phyloP scores from a whole-genome alignment of 2,797 vertebrate species.

The Glossophaga mutica region DNA sequence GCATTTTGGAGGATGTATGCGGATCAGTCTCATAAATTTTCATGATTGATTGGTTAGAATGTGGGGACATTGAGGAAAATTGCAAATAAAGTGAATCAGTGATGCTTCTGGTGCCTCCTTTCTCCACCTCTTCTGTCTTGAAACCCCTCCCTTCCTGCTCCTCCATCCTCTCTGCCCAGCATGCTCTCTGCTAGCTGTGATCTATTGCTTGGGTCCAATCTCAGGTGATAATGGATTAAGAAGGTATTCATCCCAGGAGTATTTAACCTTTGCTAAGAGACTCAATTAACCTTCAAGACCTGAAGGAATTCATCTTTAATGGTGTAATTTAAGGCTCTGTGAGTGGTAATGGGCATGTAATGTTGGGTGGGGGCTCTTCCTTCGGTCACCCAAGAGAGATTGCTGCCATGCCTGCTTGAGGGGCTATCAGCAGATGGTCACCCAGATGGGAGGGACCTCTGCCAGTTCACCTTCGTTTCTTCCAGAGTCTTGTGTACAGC shows the following conservation, averaged over 20 bases:
- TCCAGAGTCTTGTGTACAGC: neutral
- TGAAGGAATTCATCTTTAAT: slow-evolving; percentile 43
- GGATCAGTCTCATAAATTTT: neutral
- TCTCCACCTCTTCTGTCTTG: neutral
- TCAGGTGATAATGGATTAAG: slow-evolving; percentile 46
- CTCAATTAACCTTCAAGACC: slow-evolving; percentile 54
- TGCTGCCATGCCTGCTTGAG: neutral
- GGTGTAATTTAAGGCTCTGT: slow-evolving; percentile 37
- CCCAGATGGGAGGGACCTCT: neutral
- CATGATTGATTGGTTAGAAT: neutral
- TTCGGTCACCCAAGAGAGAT: neutral
- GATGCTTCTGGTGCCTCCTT: neutral
- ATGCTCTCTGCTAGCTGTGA: neutral
- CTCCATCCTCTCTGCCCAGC: neutral
- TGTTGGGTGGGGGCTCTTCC: neutral
- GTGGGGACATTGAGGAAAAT: neutral
- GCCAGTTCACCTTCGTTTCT: neutral
- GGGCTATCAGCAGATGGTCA: neutral
- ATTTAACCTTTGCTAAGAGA: slow-evolving; percentile 56
- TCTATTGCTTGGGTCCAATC: neutral
- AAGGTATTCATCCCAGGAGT: slow-evolving; percentile 24
- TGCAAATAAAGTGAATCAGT: neutral
- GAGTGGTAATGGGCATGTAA: neutral
- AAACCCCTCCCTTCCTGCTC: neutral
- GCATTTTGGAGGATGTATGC: neutral